Evolutionary conservation across 2,797 vertebrate genomes (phyloP).

Genomic region (Muscicapa comitata): DNA sequence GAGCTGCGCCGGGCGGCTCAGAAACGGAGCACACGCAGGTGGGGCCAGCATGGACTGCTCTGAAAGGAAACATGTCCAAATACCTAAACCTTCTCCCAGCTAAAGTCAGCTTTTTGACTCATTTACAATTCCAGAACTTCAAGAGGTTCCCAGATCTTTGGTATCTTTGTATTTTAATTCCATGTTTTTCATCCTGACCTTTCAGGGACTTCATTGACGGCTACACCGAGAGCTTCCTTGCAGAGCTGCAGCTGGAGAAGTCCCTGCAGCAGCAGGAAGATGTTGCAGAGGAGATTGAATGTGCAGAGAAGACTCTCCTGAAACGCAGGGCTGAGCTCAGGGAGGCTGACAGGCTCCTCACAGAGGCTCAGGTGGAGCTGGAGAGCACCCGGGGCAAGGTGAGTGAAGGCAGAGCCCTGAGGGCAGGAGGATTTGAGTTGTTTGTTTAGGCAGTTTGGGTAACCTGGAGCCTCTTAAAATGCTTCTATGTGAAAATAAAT

Average conservation of each 20-base stretch:
- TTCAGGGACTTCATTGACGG: constrained; percentile 73
- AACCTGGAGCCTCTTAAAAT: neutral
- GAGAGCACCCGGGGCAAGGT: constrained; percentile 77
- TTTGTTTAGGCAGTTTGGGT: neutral
- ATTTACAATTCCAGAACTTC: neutral
- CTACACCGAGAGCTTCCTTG: constrained; percentile 28
- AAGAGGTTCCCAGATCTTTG: accelerated
- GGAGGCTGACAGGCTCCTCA: constrained; percentile 82
- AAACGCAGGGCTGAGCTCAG: constrained; percentile 85
- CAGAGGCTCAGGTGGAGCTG: constrained; percentile 82
- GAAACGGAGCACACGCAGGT: constrained; percentile 70
- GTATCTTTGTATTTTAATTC: neutral
- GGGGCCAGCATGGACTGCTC: neutral
- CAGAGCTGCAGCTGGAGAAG: constrained; percentile 71
- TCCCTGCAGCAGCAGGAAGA: constrained; percentile 72
- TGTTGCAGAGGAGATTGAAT: constrained; percentile 80
- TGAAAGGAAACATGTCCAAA: neutral
- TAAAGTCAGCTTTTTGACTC: neutral
- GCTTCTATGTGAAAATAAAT: neutral
- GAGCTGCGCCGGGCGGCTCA: constrained; percentile 66
- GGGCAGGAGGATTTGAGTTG: neutral
- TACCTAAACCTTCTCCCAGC: accelerated
- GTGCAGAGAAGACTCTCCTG: constrained; percentile 85
- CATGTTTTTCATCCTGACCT: neutral
- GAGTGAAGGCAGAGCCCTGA: neutral